Conservation (phyloP, 2,113 vertebrate genomes). For the Petaurus breviceps region DNA sequence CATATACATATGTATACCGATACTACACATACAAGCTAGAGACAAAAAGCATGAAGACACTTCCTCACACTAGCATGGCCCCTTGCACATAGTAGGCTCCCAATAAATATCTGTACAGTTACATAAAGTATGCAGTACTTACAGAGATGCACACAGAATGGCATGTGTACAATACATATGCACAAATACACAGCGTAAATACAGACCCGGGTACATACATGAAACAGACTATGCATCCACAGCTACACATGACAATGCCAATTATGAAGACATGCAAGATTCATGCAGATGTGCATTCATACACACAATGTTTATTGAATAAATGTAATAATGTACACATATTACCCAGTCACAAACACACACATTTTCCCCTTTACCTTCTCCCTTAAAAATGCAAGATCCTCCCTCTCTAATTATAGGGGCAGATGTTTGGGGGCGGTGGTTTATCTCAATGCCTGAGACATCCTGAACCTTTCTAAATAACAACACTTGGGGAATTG, state of each 20-base stretch:
- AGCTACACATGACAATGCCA: not conserved
- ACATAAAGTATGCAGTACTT: not conserved
- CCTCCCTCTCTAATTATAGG: constrained; percentile 11
- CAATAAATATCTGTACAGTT: not conserved
- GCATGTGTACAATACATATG: not conserved
- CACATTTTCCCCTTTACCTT: not conserved
- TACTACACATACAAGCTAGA: not conserved
- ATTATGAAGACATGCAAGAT: not conserved
- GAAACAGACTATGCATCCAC: not conserved
- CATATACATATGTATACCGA: not conserved
- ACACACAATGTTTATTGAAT: not conserved
- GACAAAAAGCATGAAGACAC: not conserved
- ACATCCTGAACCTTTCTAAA: not conserved
- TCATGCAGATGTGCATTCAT: not conserved
- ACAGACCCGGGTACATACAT: not conserved
- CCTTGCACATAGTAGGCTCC: not conserved
- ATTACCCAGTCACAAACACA: not conserved
- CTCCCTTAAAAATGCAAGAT: not conserved
- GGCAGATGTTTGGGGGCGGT: constrained; percentile 34
- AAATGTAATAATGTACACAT: not conserved
- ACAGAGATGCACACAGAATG: not conserved
- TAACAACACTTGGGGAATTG: not conserved
- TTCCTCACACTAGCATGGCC: not conserved
- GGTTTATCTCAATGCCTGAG: constrained; percentile 42
- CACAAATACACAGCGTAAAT: not conserved